Evolutionary conservation across 2,797 vertebrate species (phyloP).

Genomic region (Scyliorhinus canicula): DNA sequence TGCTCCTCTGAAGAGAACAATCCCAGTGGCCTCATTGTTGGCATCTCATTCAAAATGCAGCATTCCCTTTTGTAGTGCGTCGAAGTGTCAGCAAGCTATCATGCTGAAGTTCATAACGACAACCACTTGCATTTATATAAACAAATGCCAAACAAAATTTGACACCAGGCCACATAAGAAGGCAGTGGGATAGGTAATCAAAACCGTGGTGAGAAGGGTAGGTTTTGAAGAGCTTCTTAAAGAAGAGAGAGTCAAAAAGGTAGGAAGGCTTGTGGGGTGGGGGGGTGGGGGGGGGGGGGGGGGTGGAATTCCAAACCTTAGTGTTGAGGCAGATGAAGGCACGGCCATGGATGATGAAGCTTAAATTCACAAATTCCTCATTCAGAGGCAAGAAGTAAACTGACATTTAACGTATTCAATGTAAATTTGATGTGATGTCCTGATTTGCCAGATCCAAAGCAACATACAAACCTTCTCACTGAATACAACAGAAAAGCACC

Average conservation of each 20-base stretch:
- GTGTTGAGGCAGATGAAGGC: no score
- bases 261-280: not conserved
- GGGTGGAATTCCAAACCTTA: no score
- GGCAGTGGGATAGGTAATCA: no score
- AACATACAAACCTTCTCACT: not conserved
- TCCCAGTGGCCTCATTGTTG: not conserved
- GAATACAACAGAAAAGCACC: not conserved
- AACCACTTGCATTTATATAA: no score
- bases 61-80: not conserved
- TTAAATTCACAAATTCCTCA: not conserved
- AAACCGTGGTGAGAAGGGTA: no score
- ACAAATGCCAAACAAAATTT: no score
- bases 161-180: no score
- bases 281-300: no score
- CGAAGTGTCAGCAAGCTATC: not conserved
- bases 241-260: not conserved
- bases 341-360: not conserved
- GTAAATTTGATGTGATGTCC: not conserved
- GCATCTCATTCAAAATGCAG: not conserved
- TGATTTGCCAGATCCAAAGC: not conserved
- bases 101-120: not conserved
- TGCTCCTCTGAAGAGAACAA: no score
- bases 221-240: no score
- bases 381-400: not conserved
- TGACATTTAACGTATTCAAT: not conserved